A percentile compares a stretch with the other conserved stretches of the same genome.
Evolutionary conservation across 2,113 vertebrate genomes (phyloP).

Genomic region (Catharus minimus): DNA sequence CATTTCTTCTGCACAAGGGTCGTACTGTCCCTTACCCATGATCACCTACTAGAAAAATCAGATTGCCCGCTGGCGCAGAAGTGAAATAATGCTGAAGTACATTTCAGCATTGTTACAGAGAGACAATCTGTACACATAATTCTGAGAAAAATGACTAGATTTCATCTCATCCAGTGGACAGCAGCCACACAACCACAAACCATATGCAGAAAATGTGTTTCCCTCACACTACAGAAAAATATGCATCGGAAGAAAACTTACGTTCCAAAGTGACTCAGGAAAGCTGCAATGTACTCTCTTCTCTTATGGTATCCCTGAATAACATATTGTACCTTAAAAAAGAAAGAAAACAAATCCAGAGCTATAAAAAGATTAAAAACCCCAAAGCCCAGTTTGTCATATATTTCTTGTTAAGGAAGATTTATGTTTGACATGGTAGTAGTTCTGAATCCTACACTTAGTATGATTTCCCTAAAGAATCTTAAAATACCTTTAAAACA

Average conservation of each 20-base stretch:
- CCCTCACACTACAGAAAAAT: background rate
- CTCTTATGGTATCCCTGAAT: conserved; percentile 98
- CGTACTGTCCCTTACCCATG: background rate
- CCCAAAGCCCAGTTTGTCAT: background rate
- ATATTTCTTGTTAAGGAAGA: background rate
- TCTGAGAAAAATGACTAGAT: background rate
- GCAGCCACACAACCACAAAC: background rate
- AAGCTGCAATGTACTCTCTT: conserved; percentile 97
- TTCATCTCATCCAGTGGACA: background rate
- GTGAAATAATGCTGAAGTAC: background rate
- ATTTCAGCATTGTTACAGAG: background rate
- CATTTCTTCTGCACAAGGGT: background rate
- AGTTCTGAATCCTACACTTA: background rate
- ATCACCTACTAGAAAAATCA: background rate
- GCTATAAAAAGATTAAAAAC: background rate
- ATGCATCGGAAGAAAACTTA: conserved; percentile 74
- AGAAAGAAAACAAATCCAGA: conserved; percentile 14
- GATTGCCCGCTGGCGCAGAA: background rate
- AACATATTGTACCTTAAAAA: conserved; percentile 93
- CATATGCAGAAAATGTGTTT: background rate
- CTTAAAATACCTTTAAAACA: background rate
- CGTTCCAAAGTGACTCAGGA: conserved; percentile 99
- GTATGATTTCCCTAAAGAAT: background rate
- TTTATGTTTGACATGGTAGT: background rate
- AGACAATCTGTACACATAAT: background rate